Conservation (phyloP, 2,888 invertebrate genomes). For the Sminthurides aquaticus region DNA sequence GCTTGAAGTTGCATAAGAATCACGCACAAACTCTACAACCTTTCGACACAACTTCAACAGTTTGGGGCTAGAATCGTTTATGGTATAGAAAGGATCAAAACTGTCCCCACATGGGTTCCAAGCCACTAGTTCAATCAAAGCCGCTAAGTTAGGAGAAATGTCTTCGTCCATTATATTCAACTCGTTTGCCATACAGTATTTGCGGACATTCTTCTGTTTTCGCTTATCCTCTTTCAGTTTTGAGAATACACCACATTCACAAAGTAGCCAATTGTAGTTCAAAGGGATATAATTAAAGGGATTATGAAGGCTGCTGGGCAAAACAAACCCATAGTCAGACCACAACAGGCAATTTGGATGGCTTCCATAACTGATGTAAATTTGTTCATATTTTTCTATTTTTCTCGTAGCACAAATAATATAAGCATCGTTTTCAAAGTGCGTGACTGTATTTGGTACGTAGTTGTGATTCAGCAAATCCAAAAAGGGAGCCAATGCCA, state of each 20-base stretch:
- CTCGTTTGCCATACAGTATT: constrained; percentile 21
- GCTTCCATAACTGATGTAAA: constrained; percentile 82
- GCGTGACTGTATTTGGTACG: constrained; percentile 45
- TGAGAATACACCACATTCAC: constrained; percentile 6
- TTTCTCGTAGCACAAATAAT: constrained; percentile 52
- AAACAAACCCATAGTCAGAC: constrained; percentile 78
- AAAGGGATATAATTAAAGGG: constrained; percentile 61
- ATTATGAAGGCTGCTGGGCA: constrained; percentile 54
- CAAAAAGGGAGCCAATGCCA: constrained; percentile 76
- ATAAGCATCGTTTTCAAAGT: constrained; percentile 49
- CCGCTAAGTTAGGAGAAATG: constrained; percentile 32
- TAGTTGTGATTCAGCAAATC: constrained; percentile 81
- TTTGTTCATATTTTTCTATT: constrained; percentile 61
- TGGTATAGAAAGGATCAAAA: constrained; percentile 16
- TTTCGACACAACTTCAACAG: not conserved
- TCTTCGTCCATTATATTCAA: constrained; percentile 29
- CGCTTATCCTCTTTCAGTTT: constrained; percentile 20
- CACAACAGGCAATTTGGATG: constrained; percentile 73
- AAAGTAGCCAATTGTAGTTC: constrained; percentile 43
- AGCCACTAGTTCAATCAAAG: constrained; percentile 22
- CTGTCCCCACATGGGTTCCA: constrained; percentile 25
- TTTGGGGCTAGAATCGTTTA: not conserved
- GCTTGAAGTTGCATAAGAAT: too few species aligned
- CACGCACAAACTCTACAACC: not conserved
- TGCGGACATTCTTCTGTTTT: constrained; percentile 25